Evolutionary conservation across 1,140 invertebrate genomes (phyloP).

Genomic region (Magallana angulata): DNA sequence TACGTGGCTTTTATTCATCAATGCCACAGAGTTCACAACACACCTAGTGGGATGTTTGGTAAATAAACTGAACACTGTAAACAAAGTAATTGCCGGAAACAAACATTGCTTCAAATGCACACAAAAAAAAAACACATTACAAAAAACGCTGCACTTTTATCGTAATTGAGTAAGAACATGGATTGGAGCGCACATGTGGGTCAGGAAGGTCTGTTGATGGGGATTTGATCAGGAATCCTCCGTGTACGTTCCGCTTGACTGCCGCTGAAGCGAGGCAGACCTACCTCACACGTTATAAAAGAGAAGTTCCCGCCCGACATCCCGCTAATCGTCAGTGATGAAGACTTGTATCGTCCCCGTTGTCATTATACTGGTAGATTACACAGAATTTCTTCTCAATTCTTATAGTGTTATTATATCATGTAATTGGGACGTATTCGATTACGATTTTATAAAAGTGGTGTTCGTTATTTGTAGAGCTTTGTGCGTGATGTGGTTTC

Average conservation of each 20-base stretch:
- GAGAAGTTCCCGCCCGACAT: not conserved
- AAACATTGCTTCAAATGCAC: not conserved
- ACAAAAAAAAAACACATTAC: not conserved
- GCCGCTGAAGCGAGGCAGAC: not conserved
- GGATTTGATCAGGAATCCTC: conserved; percentile 19
- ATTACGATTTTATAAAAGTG: not conserved
- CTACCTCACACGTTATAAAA: conserved; percentile 26
- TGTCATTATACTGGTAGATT: not conserved
- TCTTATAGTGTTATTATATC: not conserved
- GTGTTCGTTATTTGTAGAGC: not conserved
- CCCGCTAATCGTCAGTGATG: not conserved
- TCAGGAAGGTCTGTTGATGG: conserved; percentile 32
- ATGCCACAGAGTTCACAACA: not conserved
- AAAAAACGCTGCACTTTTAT: conserved; percentile 23
- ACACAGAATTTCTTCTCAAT: not conserved
- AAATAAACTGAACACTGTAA: conserved; percentile 5
- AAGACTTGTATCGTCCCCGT: not conserved
- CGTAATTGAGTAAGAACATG: conserved; percentile 26
- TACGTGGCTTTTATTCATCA: not conserved
- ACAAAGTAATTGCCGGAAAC: not conserved
- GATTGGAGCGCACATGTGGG: conserved; percentile 13
- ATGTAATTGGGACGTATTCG: too few species aligned
- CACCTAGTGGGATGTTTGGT: not conserved
- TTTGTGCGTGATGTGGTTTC: not conserved
- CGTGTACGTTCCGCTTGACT: not conserved